Conservation (phyloP, 2,113 vertebrate genomes). For the Octodon degus region DNA sequence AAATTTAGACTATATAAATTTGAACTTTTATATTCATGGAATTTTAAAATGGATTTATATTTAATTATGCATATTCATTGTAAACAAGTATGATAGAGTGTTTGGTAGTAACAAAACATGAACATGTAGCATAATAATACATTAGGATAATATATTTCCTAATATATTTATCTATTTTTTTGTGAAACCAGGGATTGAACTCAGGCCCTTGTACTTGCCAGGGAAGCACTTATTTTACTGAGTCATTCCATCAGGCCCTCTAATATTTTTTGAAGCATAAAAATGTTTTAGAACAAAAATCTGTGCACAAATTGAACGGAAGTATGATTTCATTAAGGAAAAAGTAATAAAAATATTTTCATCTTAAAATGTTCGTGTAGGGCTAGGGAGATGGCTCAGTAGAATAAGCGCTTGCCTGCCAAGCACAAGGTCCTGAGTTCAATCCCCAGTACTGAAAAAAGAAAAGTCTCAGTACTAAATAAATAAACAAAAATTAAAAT, state of each 20-base stretch:
- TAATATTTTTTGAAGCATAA: not conserved
- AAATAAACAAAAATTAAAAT: not conserved
- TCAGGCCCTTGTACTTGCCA: too few species aligned
- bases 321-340: not conserved
- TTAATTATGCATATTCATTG: conserved; percentile 31
- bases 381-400: too few species aligned
- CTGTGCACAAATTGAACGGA: not conserved
- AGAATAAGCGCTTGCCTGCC: too few species aligned
- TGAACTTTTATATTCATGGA: not conserved
- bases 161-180: too few species aligned
- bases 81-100: not conserved
- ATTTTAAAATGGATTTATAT: not conserved
- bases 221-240: too few species aligned
- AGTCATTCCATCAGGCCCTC: too few species aligned
- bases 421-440: too few species aligned
- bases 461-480: too few species aligned
- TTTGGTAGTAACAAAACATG: not conserved
- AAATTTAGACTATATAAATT: not conserved
- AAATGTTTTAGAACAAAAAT: not conserved
- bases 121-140: conserved; percentile 14
- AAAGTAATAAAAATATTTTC: not conserved
- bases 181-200: too few species aligned
- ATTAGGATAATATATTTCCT: not conserved
- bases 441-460: too few species aligned
- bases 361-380: conserved; percentile 11